A percentile compares a stretch with the other conserved stretches of the same genome.
Conservation (phyloP, 2,888 invertebrate species). For the Epistrophella euchroma region DNA sequence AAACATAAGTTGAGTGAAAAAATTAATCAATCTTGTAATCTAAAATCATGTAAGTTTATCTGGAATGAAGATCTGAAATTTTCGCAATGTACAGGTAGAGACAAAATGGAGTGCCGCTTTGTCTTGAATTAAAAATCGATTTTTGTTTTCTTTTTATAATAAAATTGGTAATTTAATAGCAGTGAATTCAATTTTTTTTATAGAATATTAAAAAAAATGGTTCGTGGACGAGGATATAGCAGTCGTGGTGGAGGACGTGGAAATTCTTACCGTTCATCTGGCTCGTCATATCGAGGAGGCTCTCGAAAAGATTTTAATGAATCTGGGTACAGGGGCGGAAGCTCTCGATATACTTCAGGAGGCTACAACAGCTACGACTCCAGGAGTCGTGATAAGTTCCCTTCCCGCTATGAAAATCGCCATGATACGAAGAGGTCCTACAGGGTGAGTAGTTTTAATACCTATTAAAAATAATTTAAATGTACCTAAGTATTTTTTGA, state of each 20-base stretch:
- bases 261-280: constrained; percentile 80
- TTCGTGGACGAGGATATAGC: constrained; percentile 80
- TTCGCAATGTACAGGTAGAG: neutral
- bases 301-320: constrained; percentile 80
- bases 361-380: constrained; percentile 80
- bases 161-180: neutral
- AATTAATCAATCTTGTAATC: neutral
- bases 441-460: constrained; percentile 78
- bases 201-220: constrained; percentile 74
- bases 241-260: constrained; percentile 79
- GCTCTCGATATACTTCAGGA: constrained; percentile 77
- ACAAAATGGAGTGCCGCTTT: constrained; percentile 17
- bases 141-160: neutral
- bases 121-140: constrained; percentile 12
- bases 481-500: no score
- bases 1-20: neutral
- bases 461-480: no score
- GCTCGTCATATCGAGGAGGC: constrained; percentile 79
- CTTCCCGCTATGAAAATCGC: constrained; percentile 75
- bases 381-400: constrained; percentile 78
- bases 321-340: constrained; percentile 78
- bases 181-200: neutral
- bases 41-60: constrained; percentile 10
- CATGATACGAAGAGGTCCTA: constrained; percentile 81
- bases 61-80: neutral